These are phyloP conservation scores for Mola mola DNA, from an alignment of 2,113 vertebrate species.

Conservation along the genomic window DNA sequence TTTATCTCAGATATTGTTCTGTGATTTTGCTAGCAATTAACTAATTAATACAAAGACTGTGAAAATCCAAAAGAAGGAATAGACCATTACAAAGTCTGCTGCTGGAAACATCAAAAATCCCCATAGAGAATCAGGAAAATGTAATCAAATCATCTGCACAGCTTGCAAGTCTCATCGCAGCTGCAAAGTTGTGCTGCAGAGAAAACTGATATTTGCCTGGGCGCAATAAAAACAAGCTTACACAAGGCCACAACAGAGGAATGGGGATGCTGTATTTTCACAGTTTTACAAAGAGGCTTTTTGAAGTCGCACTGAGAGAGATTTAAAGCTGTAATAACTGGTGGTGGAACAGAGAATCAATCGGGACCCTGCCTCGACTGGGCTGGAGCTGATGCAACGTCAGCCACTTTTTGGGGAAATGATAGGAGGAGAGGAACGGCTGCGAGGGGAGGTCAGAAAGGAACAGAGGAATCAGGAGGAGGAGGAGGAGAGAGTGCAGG, in stretches of 20 bases:
- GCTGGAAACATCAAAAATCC: too few relatives aligned
- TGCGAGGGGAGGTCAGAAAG: slow-evolving; percentile 11
- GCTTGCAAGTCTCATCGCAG: neutral
- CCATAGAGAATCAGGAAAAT: too few relatives aligned
- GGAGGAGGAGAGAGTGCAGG: slow-evolving; percentile 6
- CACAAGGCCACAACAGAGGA: slow-evolving; percentile 27
- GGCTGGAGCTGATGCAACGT: slow-evolving; percentile 30
- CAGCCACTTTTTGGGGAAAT: slow-evolving; percentile 13
- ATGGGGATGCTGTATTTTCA: slow-evolving; percentile 31
- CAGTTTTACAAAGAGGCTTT: slow-evolving; percentile 23
- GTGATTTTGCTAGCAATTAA: too few relatives aligned
- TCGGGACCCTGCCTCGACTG: slow-evolving; percentile 22
- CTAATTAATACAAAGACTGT: too few relatives aligned
- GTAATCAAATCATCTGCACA: neutral
- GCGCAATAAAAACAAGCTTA: neutral
- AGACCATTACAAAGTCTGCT: too few relatives aligned
- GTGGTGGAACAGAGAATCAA: neutral
- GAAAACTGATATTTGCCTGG: neutral
- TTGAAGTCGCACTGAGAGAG: slow-evolving; percentile 40
- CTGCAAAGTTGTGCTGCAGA: neutral
- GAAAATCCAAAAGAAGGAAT: too few relatives aligned
- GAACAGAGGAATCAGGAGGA: neutral
- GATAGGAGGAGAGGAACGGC: slow-evolving; percentile 1
- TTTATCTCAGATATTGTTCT: too few relatives aligned
- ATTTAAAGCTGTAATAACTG: slow-evolving; percentile 31